phyloP scores from a whole-genome alignment of 2,888 invertebrate species.

The Polyommatus iphigenia region DNA sequence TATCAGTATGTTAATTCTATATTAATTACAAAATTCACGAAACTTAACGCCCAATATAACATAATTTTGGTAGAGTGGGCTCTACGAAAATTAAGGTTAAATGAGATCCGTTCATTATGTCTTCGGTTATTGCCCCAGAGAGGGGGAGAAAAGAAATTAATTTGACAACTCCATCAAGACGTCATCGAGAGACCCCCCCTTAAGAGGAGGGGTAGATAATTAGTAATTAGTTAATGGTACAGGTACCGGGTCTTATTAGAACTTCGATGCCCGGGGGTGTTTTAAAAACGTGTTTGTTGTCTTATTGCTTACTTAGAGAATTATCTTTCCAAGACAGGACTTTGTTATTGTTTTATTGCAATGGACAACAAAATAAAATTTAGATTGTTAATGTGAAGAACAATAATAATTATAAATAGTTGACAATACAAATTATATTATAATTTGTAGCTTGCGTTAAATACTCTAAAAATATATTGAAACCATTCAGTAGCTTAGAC shows the following conservation, averaged over 20 bases:
- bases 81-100: no score
- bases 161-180: slow-evolving; percentile 58
- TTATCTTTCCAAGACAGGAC: background rate
- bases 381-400: no score
- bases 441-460: no score
- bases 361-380: background rate
- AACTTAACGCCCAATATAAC: background rate
- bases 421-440: no score
- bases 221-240: slow-evolving; percentile 67
- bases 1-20: no score
- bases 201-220: slow-evolving; percentile 54
- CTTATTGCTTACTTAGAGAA: background rate
- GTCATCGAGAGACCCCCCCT: slow-evolving; percentile 45
- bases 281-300: slow-evolving; percentile 2
- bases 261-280: background rate
- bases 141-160: slow-evolving; percentile 45
- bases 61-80: background rate
- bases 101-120: background rate
- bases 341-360: background rate
- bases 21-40: no score
- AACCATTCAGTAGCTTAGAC: no score
- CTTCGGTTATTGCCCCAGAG: background rate
- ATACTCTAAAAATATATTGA: no score
- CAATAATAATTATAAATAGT: no score
- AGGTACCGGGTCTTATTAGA: slow-evolving; percentile 3